Conservation (phyloP, 2,888 invertebrate genomes). For the Drosophila pseudotalamancana region DNA sequence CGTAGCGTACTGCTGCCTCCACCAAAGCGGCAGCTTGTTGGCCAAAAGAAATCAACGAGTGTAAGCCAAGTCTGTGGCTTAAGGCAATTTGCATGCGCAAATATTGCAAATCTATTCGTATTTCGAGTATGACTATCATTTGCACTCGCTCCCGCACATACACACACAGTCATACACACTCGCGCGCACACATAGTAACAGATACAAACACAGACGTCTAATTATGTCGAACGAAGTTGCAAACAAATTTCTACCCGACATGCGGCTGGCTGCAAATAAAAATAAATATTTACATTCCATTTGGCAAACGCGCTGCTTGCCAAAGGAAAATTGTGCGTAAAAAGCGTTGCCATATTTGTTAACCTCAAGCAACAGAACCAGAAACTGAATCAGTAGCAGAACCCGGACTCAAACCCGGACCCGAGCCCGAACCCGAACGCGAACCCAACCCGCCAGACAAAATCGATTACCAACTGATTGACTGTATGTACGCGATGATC, state of each 20-base stretch:
- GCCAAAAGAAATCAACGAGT: conserved; percentile 42
- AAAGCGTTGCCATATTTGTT: conserved; percentile 76
- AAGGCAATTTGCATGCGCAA: conserved; percentile 73
- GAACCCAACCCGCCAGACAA: conserved; percentile 53
- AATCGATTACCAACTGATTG: conserved; percentile 78
- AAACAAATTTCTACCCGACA: conserved; percentile 61
- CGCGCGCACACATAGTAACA: conserved; percentile 1
- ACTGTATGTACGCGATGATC: conserved; percentile 49
- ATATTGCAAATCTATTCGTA: conserved; percentile 70
- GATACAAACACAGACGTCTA: conserved; percentile 62
- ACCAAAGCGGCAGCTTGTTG: conserved; percentile 15
- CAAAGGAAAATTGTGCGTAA: conserved; percentile 80
- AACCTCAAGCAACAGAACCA: conserved; percentile 73
- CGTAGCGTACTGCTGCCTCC: background rate
- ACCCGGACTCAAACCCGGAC: conserved; percentile 17
- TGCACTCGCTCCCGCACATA: conserved; percentile 34
- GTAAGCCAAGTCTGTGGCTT: conserved; percentile 73
- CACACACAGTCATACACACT: conserved; percentile 3
- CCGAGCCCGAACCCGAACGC: conserved; percentile 8
- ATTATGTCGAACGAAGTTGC: conserved; percentile 70
- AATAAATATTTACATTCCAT: conserved; percentile 80
- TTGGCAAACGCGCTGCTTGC: conserved; percentile 58
- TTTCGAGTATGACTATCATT: conserved; percentile 59
- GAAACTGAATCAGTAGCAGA: conserved; percentile 25
- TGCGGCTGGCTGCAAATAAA: conserved; percentile 68